Base-by-base conservation (phyloP, 2,113 vertebrate genomes). In the Gambusia affinis region DNA sequence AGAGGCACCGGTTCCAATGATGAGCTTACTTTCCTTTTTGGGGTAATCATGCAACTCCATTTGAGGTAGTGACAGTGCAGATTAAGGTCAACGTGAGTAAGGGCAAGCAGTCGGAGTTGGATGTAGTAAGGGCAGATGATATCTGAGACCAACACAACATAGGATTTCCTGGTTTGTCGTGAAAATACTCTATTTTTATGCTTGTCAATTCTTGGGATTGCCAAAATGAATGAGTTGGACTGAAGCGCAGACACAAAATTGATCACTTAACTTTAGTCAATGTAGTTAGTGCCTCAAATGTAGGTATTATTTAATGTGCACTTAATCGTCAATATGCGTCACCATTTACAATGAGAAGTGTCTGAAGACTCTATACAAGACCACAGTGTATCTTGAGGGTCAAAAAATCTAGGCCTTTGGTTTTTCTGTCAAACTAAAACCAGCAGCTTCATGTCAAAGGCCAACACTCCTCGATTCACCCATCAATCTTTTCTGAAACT, bases 31-130 rank as follows among this genome's bases (percentile, higher is more conserved):
- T 67, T 70, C 28, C 29, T 67, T 79, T 62, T 77, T 66, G 37
- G 63, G 42, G 39, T 73, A 31, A 37, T 77, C 79, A 7, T 10
- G 35, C 83, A 85, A 84, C 89, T 88, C 85, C 76, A 78, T 73
- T 80, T 57, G 51, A 57, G 22, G 24, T 10, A 24, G 51, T 24
- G 51, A 57, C 51, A 57, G 51, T 57, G 51, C 51, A 57, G 51
- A 57, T 57, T 57, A n/a, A n/a, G 24, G 51, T 57, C 22, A 19
- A 5, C 14, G 44, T 47, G 44, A 19, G 44, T 47, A 47, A 19
- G 44, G 44, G 44, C 44, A 57, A 57, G 51, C 24, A n/a, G 51
- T 7, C 10, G 7, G 7, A 54, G 51, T 57, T 24, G 51, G 24
- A 57, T 57, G 51, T n/a, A n/a, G 51, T 54, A 8, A 57, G 51